Evolutionary conservation across 2,888 invertebrate species (phyloP), one percentile per base, ranked within the genome.

Genomic region (Phasia obesa): DNA sequence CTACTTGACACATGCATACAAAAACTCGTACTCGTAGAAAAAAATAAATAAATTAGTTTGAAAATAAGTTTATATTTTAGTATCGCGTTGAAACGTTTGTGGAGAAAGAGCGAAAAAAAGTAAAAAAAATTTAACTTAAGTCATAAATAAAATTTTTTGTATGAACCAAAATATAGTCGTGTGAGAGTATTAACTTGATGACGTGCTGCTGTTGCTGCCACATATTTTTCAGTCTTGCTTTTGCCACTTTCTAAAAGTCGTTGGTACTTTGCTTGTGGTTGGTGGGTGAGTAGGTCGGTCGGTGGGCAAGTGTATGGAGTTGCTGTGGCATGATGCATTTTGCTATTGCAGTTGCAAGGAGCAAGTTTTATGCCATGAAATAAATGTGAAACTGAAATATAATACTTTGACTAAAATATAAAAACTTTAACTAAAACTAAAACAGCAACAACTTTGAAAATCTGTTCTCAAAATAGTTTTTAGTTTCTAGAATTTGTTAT

Each of bases 101-200:
- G 15, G 62, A 47, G 21, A 59, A 49, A 11, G 17, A 51, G 44
- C n/a, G 23, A 17, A 55, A 35, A 19, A 17, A 9, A n/a, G n/a
- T n/a, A n/a, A n/a, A 44, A 71, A 67, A 55, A 60, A 77, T 70
- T 78, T 62, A 77, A 77, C 81, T 82, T 42, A 55, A 76, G 76
- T 81, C 77, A 82, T 74, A 82, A 77, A 82, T 74, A 82, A 77
- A 82, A 77, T 60, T 77, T 77, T 64, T 67, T 25, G 62, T 74
- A 57, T 74, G 73, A 74, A 67, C 81, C 13, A 77, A 82, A 76
- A 71, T 69, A 74, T 47, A 51, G 57, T 57, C 49, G 67, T 69
- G 44, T 51, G 47, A 25, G 23, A 53, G 69, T 80, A 53, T 70
- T 67, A 76, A 64, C 55, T 71, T 70, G 77, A 77, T 70, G 64